Base-by-base conservation (phyloP, 2,888 invertebrate species). In the Gasteruption jaculator region DNA sequence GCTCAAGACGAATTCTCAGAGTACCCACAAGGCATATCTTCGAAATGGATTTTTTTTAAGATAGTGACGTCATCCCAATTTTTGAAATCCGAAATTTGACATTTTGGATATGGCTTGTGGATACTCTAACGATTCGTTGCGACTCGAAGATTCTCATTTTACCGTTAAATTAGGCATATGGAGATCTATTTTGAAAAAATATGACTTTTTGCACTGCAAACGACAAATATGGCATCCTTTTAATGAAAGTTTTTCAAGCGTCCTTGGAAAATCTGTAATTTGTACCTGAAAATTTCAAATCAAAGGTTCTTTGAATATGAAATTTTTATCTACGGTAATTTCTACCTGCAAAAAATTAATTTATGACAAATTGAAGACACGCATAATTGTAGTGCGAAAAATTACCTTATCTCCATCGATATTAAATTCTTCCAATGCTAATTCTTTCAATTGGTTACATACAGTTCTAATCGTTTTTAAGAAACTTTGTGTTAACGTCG, bases 211-310 rank as follows among this genome's bases (percentile, higher is more conserved):
- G 12, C 33, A 45, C 22, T 50, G 50, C 18, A 75, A 53, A 49
- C 77, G 74, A 60, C 65, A 74, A 47, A 79, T 71, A 21, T 71
- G 68, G 1, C 75, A 71, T 1, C 79, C 79, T 22, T 74, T 72
- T 3, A 80, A 73, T 10, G 81, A 82, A 1, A 89, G 60, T 34
- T 76, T 77, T 54, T 75, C 78, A 25, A 88, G 62, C 0, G 76
- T 74, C 3, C 65, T 55, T 0, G 88, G 88, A 60, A 87, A 86
- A 51, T 79, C 73, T 4, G 74, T 73, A 37, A 87, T 73, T 24
- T 71, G 74, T 1, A 81, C 76, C 85, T 86, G 71, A 33, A 68
- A 69, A 54, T 39, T 45, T 29, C 16, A 0, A 2, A 36, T 30
- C 19, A 33, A 16, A 29, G 5, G 5, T 11, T 6, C 18, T 8